phyloP scores from a whole-genome alignment of 2,797 vertebrate species.

The Apodemus agrarius region DNA sequence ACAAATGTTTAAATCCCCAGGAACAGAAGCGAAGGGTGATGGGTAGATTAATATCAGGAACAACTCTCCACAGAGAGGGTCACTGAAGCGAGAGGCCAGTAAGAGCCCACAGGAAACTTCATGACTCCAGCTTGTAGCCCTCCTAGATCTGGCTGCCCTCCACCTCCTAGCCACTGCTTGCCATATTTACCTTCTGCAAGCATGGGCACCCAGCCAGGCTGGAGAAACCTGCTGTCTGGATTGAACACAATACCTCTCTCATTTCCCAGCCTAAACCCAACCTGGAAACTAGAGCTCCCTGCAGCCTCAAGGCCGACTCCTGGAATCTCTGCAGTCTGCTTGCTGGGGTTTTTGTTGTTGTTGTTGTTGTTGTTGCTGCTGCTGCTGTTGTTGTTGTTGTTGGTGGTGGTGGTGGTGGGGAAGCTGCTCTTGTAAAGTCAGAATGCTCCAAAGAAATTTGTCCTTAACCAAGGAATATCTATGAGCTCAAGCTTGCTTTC shows the following conservation, averaged over 20 bases:
- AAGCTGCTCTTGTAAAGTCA: not conserved
- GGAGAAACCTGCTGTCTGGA: conserved; percentile 41
- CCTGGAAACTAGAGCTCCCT: not conserved
- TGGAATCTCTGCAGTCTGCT: not conserved
- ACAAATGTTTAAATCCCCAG: not conserved
- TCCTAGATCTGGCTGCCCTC: not conserved
- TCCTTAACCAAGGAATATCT: not conserved
- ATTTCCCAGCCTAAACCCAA: conserved; percentile 11
- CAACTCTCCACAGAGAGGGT: not conserved
- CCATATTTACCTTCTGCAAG: conserved; percentile 70
- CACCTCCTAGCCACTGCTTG: conserved; percentile 63
- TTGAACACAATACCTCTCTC: conserved; percentile 27
- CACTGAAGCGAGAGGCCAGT: not conserved
- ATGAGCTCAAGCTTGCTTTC: not conserved
- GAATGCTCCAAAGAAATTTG: not conserved
- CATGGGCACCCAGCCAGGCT: not conserved
- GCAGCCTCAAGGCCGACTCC: not conserved
- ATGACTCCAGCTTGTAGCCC: not conserved
- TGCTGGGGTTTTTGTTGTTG: not conserved
- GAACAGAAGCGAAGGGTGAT: not conserved
- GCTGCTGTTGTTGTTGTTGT: too few species aligned
- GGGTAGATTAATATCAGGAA: not conserved
- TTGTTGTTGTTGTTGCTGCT: too few species aligned
- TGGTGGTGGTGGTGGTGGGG: not conserved
- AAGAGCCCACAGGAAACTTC: not conserved